phyloP scores from a whole-genome alignment of 2,888 invertebrate genomes.

The Conus canariensis region DNA sequence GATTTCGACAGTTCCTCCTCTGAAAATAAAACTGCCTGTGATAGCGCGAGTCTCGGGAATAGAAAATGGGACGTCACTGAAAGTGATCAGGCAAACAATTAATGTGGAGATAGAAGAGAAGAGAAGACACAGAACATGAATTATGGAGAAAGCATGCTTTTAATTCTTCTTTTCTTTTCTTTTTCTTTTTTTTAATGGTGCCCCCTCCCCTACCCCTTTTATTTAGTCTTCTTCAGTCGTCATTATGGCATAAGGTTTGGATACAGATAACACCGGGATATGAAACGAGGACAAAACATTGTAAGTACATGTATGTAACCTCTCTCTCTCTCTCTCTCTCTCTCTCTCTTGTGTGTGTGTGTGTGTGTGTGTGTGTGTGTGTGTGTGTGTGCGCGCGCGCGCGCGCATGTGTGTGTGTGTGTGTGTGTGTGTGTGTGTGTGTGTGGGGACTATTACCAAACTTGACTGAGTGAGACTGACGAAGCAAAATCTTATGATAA shows the following conservation, averaged over 20 bases:
- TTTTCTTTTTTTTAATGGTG: too few relatives aligned
- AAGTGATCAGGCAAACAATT: background rate
- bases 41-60: too few relatives aligned
- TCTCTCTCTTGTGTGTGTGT: too few relatives aligned
- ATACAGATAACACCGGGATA: background rate
- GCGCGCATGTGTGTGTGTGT: background rate
- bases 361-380: constrained; percentile 10
- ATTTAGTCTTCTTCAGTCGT: background rate
- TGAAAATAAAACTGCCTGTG: background rate
- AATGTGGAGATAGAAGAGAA: background rate
- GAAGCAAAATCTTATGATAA: background rate
- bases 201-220: too few relatives aligned
- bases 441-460: too few relatives aligned
- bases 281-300: too few relatives aligned
- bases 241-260: background rate
- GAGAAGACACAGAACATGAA: background rate
- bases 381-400: background rate
- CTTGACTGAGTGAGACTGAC: too few relatives aligned
- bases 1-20: background rate
- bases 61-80: background rate
- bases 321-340: too few relatives aligned
- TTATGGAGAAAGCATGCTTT: background rate
- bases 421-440: too few relatives aligned
- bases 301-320: too few relatives aligned
- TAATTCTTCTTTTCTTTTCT: too few relatives aligned